Evolutionary conservation across 2,888 invertebrate genomes (phyloP).

Genomic region (Agrilus cyanescens): DNA sequence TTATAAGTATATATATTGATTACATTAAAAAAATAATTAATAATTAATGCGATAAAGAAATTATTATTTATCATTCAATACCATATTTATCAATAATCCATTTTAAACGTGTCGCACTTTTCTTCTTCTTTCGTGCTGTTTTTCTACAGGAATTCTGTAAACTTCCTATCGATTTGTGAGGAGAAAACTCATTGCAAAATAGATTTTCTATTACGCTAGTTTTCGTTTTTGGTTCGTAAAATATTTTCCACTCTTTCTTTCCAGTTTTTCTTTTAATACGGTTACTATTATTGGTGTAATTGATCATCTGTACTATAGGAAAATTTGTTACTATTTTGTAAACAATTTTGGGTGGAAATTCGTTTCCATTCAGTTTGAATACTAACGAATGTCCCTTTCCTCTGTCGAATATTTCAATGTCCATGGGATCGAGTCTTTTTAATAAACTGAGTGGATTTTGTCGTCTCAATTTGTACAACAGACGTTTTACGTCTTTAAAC

Average conservation of each 20-base stretch:
- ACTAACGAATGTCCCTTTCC: constrained; percentile 15
- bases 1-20: no score
- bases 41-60: neutral
- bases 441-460: constrained; percentile 16
- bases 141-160: neutral
- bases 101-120: neutral
- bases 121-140: neutral
- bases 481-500: constrained; percentile 13
- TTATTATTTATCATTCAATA: neutral
- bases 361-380: constrained; percentile 21
- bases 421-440: constrained; percentile 10
- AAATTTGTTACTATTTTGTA: constrained; percentile 20
- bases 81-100: constrained; percentile 9
- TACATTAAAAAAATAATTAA: neutral
- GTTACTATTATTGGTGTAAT: neutral
- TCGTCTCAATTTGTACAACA: constrained; percentile 10
- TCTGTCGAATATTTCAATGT: constrained; percentile 20
- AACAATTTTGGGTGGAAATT: constrained; percentile 24
- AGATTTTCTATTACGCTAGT: neutral
- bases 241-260: constrained; percentile 9
- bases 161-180: neutral
- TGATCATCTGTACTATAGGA: neutral
- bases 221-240: constrained; percentile 4
- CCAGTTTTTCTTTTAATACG: neutral
- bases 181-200: no score